Base-by-base conservation (phyloP, 2,888 invertebrate species). In the Eulithis testata region DNA sequence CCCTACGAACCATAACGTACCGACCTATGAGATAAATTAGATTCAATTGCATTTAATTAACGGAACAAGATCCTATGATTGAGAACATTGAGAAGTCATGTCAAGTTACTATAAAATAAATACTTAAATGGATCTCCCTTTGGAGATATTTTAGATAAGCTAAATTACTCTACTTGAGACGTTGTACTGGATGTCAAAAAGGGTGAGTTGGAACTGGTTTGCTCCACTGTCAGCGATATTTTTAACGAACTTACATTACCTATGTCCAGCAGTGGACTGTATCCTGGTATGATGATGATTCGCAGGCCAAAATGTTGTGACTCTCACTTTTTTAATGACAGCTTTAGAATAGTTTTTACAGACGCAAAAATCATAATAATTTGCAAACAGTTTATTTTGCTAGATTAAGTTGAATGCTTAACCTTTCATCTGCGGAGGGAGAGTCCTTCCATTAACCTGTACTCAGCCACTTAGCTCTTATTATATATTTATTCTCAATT, bases 151-250 rank as follows among this genome's bases (percentile, higher is more conserved):
- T 62, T 49, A 31, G 31, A 56, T n/a, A n/a, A 54, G 51, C 21
- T 79, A 84, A 86, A 86, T 86, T 84, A 80, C 83, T 81, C 82
- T 72, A 81, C 79, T 82, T 77, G 80, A 83, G 79, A 79, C 75
- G 78, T 76, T 72, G 71, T 71, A 60, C 76, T 51, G 12, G 31
- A 44, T 44, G 51, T 58, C 53, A 53, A 31, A 58, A 53, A 51
- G 54, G 53, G 36, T 50, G 63, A 53, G 51, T 50, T 47, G 1
- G 6, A 59, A 43, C 40, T 14, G 60, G 40, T n/a, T 58, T 31
- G 64, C 51, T 43, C 12, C 4, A 59, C 6, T 60, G 54, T 1
- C 1, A 66, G 70, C 70, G 68, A 51, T 51, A 21, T 40, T 49
- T 14, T 31, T 8, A 5, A 40, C 2, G 8, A 40, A 8, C 40